phyloP scores from a whole-genome alignment of 2,113 vertebrate species.

The Sterrhoptilus dennistouni region DNA sequence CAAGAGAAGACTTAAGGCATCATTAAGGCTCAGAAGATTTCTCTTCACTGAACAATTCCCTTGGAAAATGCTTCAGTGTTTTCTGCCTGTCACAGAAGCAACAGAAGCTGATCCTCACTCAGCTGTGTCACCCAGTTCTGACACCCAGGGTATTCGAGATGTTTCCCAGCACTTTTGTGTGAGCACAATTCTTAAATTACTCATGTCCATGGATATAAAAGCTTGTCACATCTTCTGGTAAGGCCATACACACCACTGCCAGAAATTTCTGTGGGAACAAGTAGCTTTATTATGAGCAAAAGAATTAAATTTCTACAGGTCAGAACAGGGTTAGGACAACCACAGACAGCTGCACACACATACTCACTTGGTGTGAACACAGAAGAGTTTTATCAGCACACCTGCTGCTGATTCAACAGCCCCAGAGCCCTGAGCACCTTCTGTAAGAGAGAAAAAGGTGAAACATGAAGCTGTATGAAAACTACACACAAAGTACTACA shows the following conservation, averaged over 20 bases:
- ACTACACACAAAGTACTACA: background rate
- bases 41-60: background rate
- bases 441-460: conserved; percentile 69
- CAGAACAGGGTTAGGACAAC: background rate
- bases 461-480: background rate
- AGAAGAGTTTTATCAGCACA: conserved; percentile 96
- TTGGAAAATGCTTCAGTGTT: background rate
- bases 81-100: background rate
- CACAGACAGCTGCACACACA: background rate
- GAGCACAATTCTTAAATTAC: background rate
- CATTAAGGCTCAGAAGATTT: background rate
- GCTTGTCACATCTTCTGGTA: background rate
- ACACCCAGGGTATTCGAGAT: background rate
- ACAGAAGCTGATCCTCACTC: background rate
- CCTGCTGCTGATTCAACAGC: conserved; percentile 86
- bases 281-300: background rate
- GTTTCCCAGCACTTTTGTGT: background rate
- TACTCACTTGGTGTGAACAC: conserved; percentile 97
- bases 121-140: background rate
- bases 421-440: conserved; percentile 84
- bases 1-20: background rate
- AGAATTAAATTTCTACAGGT: background rate
- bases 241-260: background rate
- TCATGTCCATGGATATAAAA: background rate
- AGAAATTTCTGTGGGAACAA: background rate